Percentiles rank a stretch among this genome's conserved stretches.
Conservation (phyloP, 2,888 invertebrate species). For the Philonicus albiceps region DNA sequence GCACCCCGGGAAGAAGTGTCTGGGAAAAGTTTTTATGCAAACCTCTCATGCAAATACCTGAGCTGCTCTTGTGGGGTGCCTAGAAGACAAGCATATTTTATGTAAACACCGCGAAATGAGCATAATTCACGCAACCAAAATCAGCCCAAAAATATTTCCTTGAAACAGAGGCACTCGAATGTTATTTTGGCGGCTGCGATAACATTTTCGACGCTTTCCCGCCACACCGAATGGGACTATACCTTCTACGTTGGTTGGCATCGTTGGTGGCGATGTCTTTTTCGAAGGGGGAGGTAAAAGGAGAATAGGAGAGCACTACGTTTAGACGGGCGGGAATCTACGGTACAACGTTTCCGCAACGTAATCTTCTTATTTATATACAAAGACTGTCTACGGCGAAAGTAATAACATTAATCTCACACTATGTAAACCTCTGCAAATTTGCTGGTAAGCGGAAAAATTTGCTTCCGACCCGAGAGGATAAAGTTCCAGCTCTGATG, state of each 20-base stretch:
- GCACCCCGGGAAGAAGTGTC: slow-evolving; percentile 19
- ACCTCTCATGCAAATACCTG: slow-evolving; percentile 37
- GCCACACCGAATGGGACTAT: not conserved
- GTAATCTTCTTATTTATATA: slow-evolving; percentile 53
- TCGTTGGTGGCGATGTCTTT: not conserved
- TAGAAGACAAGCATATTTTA: slow-evolving; percentile 31
- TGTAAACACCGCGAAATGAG: slow-evolving; percentile 43
- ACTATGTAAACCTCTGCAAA: slow-evolving; percentile 47
- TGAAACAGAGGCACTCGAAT: slow-evolving; percentile 12
- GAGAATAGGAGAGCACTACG: no score
- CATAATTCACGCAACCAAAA: slow-evolving; percentile 43
- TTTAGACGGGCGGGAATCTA: slow-evolving; percentile 3
- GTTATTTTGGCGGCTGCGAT: slow-evolving; percentile 44
- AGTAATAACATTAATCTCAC: slow-evolving; percentile 53
- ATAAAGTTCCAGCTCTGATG: slow-evolving; percentile 43
- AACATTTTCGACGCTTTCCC: slow-evolving; percentile 36
- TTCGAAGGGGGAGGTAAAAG: not conserved
- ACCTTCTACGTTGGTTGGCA: not conserved
- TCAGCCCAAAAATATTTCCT: slow-evolving; percentile 34
- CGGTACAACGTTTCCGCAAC: slow-evolving; percentile 51
- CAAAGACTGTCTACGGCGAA: slow-evolving; percentile 51
- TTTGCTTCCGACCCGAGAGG: slow-evolving; percentile 42
- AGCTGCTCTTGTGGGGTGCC: not conserved
- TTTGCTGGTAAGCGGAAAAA: slow-evolving; percentile 48
- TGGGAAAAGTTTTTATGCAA: slow-evolving; percentile 35